phyloP scores from a whole-genome alignment of 2,888 invertebrate species.

The Panzeria rudis region DNA sequence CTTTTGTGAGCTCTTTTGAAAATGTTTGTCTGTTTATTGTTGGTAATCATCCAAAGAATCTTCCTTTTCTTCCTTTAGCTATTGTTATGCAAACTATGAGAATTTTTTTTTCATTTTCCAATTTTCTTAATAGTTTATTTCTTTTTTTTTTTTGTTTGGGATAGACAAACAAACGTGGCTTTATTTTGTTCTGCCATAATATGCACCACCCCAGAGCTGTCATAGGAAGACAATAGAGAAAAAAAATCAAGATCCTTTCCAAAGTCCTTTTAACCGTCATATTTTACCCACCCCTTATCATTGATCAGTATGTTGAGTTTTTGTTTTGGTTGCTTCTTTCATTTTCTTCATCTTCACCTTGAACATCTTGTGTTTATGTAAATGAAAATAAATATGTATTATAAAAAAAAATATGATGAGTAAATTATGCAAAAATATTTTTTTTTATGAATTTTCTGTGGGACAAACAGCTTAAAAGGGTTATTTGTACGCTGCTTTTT shows the following conservation, averaged over 20 bases:
- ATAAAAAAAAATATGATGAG: neutral
- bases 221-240: constrained; percentile 21
- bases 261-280: constrained; percentile 67
- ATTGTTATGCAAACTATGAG: constrained; percentile 74
- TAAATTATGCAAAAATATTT: constrained; percentile 65
- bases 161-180: constrained; percentile 45
- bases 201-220: constrained; percentile 64
- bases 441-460: constrained; percentile 17
- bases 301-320: constrained; percentile 40
- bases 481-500: constrained; percentile 10
- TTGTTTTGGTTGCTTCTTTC: constrained; percentile 50
- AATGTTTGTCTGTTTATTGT: constrained; percentile 54
- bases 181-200: constrained; percentile 57
- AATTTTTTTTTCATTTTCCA: constrained; percentile 49
- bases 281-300: constrained; percentile 57
- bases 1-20: constrained; percentile 21
- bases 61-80: constrained; percentile 23
- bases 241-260: constrained; percentile 63
- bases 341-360: constrained; percentile 59
- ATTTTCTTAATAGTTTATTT: constrained; percentile 27
- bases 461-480: constrained; percentile 41
- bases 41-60: constrained; percentile 43
- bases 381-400: constrained; percentile 24
- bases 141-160: constrained; percentile 13
- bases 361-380: constrained; percentile 63